Evolutionary conservation across 2,888 invertebrate species (phyloP), one percentile per base, ranked within the genome.

Genomic region (Diploptera punctata): DNA sequence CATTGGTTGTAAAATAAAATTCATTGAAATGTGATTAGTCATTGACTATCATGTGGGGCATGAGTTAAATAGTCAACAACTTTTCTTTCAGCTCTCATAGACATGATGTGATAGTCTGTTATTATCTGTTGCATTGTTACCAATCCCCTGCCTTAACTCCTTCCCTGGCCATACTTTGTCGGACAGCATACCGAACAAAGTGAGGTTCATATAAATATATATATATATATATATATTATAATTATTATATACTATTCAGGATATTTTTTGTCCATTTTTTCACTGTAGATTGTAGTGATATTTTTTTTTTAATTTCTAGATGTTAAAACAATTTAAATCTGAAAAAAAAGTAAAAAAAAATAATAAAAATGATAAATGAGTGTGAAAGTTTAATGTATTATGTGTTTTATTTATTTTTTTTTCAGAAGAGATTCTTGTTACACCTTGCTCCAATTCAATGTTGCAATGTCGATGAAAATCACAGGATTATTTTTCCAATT

Each of bases 181-280:
- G 54, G 67, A 44, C 71, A 74, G 71, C 74, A 68, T 44, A 69
- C 71, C 69, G 74, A 74, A 74, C 60, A 71, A 68, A 74, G 74
- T 74, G 74, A 74, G 68, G 68, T 33, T 67, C 44, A 68, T 33
- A 68, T 61, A 49, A 26, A 68, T 62, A 68, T 3, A 3, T 24
- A 65, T 69, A 70, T 70, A 71, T 71, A 61, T 60, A 61, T 61
- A 44, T 47, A 61, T 33, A 47, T 47, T 71, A 54, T 71, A 43
- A 67, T 52, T 54, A 62, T 71, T 60, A 57, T 69, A 60, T 71
- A 72, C 72, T 75, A 72, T 72, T 68, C 69, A 70, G 68, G 67
- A 73, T 73, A 68, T 74, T 75, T 75, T 73, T 70, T 71, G 68
- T 73, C 67, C 71, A 68, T 73, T 75, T 71, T 72, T 75, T 70